Evolutionary conservation across 2,113 vertebrate genomes (phyloP).

Genomic region (Pteruthius melanotis): DNA sequence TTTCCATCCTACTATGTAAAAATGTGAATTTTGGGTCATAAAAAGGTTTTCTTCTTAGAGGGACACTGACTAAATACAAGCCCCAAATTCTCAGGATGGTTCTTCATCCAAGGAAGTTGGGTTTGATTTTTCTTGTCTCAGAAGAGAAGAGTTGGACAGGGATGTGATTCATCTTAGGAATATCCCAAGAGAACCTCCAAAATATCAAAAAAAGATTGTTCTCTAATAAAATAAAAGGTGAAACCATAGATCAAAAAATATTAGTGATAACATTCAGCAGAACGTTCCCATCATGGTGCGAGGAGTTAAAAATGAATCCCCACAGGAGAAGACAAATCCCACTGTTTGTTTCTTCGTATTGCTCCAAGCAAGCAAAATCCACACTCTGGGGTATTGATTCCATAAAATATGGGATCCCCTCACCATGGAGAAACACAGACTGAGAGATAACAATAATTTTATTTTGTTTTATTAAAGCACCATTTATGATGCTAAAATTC

Average conservation of each 20-base stretch:
- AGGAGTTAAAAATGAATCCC: slow-evolving; percentile 16
- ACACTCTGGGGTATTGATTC: slow-evolving; percentile 18
- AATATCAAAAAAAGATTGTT: neutral
- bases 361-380: slow-evolving; percentile 25
- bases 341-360: neutral
- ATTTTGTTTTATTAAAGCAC: neutral
- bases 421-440: neutral
- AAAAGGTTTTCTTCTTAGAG: neutral
- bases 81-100: neutral
- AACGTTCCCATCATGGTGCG: neutral
- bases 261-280: neutral
- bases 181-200: neutral
- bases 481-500: neutral
- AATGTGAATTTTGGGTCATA: neutral
- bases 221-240: slow-evolving; percentile 15
- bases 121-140: neutral
- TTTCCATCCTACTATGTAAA: neutral
- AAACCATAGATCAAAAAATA: slow-evolving; percentile 20
- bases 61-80: neutral
- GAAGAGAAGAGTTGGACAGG: neutral
- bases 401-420: neutral
- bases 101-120: neutral
- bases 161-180: neutral
- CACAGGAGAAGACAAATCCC: slow-evolving; percentile 12
- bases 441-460: neutral